Percentiles rank a stretch among this genome's conserved stretches.
Evolutionary conservation across 2,797 vertebrate species (phyloP).

Genomic region (Catostomus latipinnis): DNA sequence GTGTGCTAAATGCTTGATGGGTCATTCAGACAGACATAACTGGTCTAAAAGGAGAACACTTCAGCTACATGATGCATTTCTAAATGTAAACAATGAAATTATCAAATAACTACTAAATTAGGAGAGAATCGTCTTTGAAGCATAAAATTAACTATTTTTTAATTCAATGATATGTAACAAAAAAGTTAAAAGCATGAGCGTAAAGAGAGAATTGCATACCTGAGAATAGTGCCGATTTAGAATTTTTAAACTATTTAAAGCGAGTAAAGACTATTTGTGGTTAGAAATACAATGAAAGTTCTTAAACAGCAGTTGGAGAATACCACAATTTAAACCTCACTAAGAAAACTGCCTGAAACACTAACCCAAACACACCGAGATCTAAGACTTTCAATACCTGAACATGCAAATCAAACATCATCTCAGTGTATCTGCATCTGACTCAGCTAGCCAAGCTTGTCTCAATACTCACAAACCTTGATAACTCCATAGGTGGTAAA

Average conservation of each 20-base stretch:
- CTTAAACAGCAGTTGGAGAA: background rate
- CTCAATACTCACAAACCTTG: conserved; percentile 48
- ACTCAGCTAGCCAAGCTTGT: background rate
- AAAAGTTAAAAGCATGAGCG: background rate
- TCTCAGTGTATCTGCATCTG: background rate
- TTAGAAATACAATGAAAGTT: background rate
- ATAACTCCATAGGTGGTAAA: conserved; percentile 42
- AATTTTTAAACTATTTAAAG: background rate
- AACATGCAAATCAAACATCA: background rate
- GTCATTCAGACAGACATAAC: background rate
- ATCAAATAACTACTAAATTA: background rate
- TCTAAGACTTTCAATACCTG: background rate
- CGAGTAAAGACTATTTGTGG: too few species aligned
- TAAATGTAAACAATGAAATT: background rate
- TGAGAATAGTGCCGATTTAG: too few species aligned
- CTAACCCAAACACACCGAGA: background rate
- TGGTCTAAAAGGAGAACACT: background rate
- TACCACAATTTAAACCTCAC: background rate
- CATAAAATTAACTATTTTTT: background rate
- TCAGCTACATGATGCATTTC: background rate
- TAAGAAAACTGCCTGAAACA: background rate
- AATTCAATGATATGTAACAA: background rate
- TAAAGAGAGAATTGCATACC: background rate
- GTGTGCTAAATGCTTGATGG: background rate
- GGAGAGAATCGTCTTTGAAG: background rate